Evolutionary conservation across 2,113 vertebrate species (phyloP), one percentile per base, ranked within the genome.

Genomic region (Limnothrissa miodon): DNA sequence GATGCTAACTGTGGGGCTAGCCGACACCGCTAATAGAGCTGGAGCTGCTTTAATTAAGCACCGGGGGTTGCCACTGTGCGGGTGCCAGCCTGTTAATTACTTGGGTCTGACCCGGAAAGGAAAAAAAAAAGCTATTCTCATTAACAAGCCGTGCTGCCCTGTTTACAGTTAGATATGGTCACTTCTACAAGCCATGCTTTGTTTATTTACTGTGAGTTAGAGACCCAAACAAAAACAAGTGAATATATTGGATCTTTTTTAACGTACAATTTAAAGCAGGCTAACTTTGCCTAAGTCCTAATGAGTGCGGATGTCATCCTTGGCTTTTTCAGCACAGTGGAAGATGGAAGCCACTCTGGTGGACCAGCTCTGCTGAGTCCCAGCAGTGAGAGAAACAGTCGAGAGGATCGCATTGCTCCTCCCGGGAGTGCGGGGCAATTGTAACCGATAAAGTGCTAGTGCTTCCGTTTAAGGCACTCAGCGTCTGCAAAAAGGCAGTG

Each of bases 1-100:
- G 10, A 74, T 21, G 79, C 53, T 78, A 80, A 21, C 36, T 13
- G 33, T 13, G 59, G 79, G 44, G 29, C 39, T 83, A 23, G 29
- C 29, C 33, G 45, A 39, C 78, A 17, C 33, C 13, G 9, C 78
- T 80, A 59, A 44, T 83, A 80, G 59, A 80, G 82, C 78, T 36
- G 66, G 29, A 29, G 4, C 66, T 80, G 9, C 19, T 6, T 83
- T 45, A 83, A 51, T 51, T 80, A 83, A 25, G 45, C 48, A 25
- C 42, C 25, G 39, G 33, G 66, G 66, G 66, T 74, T 17, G 66
- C 66, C 66, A 15, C 66, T 74, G 66, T 74, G 33, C 66, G 13
- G 29, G 36, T 74, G 66, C 66, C 66, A 74, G 66, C 66, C 66
- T 5, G 9, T 74, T 74, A 74, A 74, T 74, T 74, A 74, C 66